phyloP scores from a whole-genome alignment of 2,888 invertebrate genomes.

The Junonia oenone region DNA sequence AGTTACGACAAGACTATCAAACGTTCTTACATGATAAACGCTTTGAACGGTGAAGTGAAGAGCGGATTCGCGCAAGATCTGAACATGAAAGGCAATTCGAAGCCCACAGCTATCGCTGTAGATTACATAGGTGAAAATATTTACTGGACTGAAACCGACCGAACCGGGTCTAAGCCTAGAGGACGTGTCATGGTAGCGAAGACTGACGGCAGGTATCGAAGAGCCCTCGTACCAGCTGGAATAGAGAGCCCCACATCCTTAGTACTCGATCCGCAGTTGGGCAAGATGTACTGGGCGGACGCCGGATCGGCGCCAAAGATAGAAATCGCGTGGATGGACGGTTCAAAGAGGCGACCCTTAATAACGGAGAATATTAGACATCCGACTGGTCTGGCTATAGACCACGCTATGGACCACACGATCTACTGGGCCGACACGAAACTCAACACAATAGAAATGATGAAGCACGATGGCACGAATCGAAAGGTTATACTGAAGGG shows the following conservation, averaged over 20 bases:
- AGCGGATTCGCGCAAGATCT: constrained; percentile 92
- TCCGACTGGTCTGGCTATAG: constrained; percentile 94
- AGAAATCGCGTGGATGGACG: constrained; percentile 98
- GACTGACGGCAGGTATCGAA: constrained; percentile 92
- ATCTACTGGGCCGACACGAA: constrained; percentile 98
- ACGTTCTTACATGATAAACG: constrained; percentile 93
- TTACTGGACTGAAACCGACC: constrained; percentile 94
- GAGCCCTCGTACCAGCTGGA: constrained; percentile 87
- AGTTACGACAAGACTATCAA: constrained; percentile 94
- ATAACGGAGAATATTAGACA: constrained; percentile 90
- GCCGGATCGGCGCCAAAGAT: constrained; percentile 95
- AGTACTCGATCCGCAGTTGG: constrained; percentile 91
- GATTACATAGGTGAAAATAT: constrained; percentile 97
- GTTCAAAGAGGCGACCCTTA: constrained; percentile 89
- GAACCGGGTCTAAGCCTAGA: constrained; percentile 85
- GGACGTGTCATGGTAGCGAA: constrained; percentile 92
- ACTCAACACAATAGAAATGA: constrained; percentile 91
- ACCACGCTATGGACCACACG: constrained; percentile 92
- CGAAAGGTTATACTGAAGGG: constrained; percentile 86
- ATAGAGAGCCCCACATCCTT: constrained; percentile 93
- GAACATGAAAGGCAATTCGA: constrained; percentile 89
- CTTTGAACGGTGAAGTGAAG: constrained; percentile 86
- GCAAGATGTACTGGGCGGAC: constrained; percentile 96
- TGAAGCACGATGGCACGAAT: constrained; percentile 89
- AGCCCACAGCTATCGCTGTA: constrained; percentile 93